Evolutionary conservation across 2,797 vertebrate species (phyloP).

Genomic region (Myotis findleyi): DNA sequence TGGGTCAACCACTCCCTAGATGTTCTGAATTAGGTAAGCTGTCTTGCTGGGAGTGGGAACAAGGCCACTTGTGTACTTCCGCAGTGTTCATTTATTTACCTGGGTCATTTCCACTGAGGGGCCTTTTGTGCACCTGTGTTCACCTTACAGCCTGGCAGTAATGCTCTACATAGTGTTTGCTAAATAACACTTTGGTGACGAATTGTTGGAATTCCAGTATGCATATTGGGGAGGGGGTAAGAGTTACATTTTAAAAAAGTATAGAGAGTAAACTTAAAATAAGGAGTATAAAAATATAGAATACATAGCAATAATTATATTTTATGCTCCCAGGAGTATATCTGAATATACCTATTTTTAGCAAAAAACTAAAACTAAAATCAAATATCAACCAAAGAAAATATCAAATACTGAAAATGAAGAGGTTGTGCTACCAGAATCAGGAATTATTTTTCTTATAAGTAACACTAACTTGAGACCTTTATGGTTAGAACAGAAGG

Average conservation of each 20-base stretch:
- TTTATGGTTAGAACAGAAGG: neutral
- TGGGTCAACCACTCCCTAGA: neutral
- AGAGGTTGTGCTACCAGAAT: neutral
- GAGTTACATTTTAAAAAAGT: neutral
- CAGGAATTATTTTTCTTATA: neutral
- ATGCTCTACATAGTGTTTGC: neutral
- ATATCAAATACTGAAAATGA: neutral
- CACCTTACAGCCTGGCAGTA: neutral
- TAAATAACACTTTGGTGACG: neutral
- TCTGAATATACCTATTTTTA: neutral
- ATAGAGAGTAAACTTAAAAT: neutral
- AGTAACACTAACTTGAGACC: neutral
- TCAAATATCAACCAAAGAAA: conserved; percentile 19
- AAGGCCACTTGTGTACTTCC: neutral
- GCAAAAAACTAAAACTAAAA: neutral
- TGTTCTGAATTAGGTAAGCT: neutral
- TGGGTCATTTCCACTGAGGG: neutral
- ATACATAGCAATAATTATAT: neutral
- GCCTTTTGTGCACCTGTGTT: neutral
- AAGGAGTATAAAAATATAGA: neutral
- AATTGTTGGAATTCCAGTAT: neutral
- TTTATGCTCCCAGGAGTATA: neutral
- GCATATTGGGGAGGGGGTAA: neutral
- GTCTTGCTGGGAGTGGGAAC: neutral
- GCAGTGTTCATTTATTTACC: neutral